Base-by-base conservation (phyloP, 2,113 vertebrate species). In the Microtus ochrogaster region DNA sequence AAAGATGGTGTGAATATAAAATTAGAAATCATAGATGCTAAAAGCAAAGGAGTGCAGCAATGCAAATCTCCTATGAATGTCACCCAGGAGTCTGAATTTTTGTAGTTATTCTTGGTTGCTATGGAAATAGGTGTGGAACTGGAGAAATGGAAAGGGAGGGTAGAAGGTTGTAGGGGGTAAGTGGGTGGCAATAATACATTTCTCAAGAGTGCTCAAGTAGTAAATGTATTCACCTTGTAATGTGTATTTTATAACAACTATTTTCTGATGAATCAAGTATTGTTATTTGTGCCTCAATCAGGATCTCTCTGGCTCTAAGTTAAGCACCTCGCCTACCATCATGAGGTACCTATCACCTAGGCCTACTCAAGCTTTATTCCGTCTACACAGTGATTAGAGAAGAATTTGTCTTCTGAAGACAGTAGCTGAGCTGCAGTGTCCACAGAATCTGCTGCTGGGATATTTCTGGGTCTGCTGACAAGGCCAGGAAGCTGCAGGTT, bases 381-480 rank as follows among this genome's bases (percentile, higher is more conserved):
- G 77, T 58, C n/a, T 72, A 5, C 22, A 77, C 5, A 61, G 13
- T 28, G 7, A 82, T 5, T 30, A 12, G 76, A 95, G 47, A 21
- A n/a, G 12, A 47, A 26, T 77, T 85, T 41, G 5, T 66, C 52
- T 96, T 58, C 41, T 17, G 61, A 73, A 85, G 66, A 49, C 82
- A 84, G 22, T 39, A 91, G 90, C 70, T 96, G 90, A 91, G 89
- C 83, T 74, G 39, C 89, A 76, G 1, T 85, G 87, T 91, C 74
- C 70, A 49, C 65, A 33, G 52, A 92, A 95, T 94, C 85, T 94
- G 52, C 70, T 26, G 17, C 55, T 83, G 92, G 89, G 82, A 49
- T 21, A 30, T 91, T 94, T 96, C 70, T 93, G 19, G 90, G 94
- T 90, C 83, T 92, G 44, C 63, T 97, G 91, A 97, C 95, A 88